Evolutionary conservation across 2,888 invertebrate species (phyloP).

Genomic region (Liopterus haemorrhoidalis): DNA sequence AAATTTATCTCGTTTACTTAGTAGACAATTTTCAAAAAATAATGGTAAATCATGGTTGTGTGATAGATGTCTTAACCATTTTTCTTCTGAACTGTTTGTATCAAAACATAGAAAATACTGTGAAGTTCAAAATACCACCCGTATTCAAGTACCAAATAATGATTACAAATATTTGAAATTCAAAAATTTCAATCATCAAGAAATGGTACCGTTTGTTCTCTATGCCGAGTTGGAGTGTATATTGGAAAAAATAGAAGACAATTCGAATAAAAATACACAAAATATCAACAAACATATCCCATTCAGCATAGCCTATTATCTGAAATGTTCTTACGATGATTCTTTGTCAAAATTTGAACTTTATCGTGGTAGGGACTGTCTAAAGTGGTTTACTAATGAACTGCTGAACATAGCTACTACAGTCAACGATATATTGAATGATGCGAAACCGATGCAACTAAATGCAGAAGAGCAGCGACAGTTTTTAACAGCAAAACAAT

Average conservation of each 20-base stretch:
- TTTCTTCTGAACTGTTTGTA: constrained; percentile 5
- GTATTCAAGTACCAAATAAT: constrained; percentile 6
- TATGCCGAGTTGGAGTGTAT: constrained; percentile 27
- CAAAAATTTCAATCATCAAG: constrained; percentile 16
- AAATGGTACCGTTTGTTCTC: constrained; percentile 23
- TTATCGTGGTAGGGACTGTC: neutral
- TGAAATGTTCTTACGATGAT: constrained; percentile 28
- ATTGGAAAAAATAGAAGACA: constrained; percentile 8
- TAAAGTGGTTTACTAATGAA: constrained; percentile 2
- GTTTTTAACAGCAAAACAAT: constrained; percentile 11
- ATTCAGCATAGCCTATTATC: constrained; percentile 24
- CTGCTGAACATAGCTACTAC: constrained; percentile 1
- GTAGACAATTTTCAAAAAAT: constrained; percentile 9
- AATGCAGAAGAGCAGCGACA: neutral
- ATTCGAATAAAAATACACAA: neutral
- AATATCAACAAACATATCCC: constrained; percentile 5
- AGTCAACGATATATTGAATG: constrained; percentile 10
- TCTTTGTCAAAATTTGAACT: constrained; percentile 16
- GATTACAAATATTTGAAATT: constrained; percentile 22
- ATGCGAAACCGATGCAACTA: constrained; percentile 9
- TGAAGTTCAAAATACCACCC: constrained; percentile 12
- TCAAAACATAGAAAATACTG: constrained; percentile 16
- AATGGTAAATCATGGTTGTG: constrained; percentile 14
- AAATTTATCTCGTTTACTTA: constrained; percentile 17
- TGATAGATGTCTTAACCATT: constrained; percentile 23